Percentiles rank a stretch among this genome's conserved stretches.
phyloP scores from a whole-genome alignment of 2,113 vertebrate genomes.

The Dendrocopos noguchii region DNA sequence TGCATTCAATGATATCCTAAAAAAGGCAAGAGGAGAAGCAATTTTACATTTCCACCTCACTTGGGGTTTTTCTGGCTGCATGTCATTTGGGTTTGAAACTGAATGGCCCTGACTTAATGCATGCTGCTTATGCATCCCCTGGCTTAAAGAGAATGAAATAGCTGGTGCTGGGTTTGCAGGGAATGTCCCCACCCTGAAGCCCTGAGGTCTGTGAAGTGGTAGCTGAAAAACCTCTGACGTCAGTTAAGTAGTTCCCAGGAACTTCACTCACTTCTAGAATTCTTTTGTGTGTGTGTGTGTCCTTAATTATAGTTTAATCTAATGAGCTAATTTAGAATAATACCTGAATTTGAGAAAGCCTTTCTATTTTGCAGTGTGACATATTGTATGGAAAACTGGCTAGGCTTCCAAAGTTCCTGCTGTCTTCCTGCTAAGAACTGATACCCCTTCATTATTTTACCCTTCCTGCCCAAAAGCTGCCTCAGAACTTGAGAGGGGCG shows the following conservation, averaged over 20 bases:
- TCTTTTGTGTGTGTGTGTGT: background rate
- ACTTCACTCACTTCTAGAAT: background rate
- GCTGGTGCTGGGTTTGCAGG: background rate
- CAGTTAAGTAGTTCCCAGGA: background rate
- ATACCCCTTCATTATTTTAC: conserved; percentile 1
- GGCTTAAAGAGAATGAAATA: background rate
- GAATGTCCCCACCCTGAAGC: background rate
- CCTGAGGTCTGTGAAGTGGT: background rate
- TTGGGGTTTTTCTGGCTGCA: background rate
- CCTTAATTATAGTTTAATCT: background rate
- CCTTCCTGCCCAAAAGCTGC: too few relatives aligned
- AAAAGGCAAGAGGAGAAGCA: background rate
- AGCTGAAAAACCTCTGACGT: background rate
- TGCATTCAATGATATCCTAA: background rate
- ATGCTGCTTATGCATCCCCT: background rate
- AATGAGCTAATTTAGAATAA: conserved; percentile 21
- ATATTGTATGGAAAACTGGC: background rate
- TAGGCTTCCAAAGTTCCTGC: conserved; percentile 2
- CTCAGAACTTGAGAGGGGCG: too few relatives aligned
- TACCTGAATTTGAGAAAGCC: conserved; percentile 15
- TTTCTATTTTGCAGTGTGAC: conserved; percentile 28
- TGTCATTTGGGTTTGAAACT: background rate
- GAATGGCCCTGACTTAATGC: background rate
- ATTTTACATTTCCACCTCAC: background rate
- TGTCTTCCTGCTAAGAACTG: background rate